These are phyloP conservation scores for Pipistrellus kuhlii DNA, from an alignment of 2,797 vertebrate species.

Conservation along the genomic window DNA sequence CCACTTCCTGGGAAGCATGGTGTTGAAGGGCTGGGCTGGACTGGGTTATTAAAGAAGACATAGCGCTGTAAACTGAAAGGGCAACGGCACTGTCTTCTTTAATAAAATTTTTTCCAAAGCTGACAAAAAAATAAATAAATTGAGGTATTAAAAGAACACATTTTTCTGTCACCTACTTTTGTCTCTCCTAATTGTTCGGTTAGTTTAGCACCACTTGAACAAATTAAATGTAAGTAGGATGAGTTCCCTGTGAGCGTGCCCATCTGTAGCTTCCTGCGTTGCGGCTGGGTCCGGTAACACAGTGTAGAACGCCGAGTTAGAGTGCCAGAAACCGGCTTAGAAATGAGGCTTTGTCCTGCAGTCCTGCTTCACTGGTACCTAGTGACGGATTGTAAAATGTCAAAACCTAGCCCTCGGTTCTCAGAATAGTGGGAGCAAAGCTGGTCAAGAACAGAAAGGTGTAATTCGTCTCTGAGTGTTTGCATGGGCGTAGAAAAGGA, in stretches of 20 bases:
- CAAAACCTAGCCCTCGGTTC: not conserved
- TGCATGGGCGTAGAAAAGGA: not conserved
- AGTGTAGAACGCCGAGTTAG: not conserved
- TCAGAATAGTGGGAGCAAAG: not conserved
- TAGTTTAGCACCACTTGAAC: not conserved
- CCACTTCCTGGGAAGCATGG: not conserved
- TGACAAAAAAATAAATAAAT: not conserved
- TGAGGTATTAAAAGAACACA: not conserved
- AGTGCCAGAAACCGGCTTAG: not conserved
- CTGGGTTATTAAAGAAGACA: too few species aligned
- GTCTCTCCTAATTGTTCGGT: not conserved
- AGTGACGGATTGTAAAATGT: not conserved
- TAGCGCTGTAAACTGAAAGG: too few species aligned
- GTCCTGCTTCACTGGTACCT: not conserved
- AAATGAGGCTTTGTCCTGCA: not conserved
- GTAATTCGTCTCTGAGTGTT: not conserved
- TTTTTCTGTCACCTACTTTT: constrained; percentile 22
- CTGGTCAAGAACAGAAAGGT: not conserved
- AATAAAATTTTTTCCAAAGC: not conserved
- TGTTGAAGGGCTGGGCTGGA: not conserved
- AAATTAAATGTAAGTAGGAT: not conserved
- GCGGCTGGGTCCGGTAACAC: not conserved
- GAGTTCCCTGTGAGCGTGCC: not conserved
- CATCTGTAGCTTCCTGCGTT: not conserved
- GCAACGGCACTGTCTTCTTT: too few species aligned